A percentile compares a stretch with the other conserved stretches of the same genome.
Conservation (phyloP, 2,113 vertebrate genomes). For the Phrynosoma blainvillii region DNA sequence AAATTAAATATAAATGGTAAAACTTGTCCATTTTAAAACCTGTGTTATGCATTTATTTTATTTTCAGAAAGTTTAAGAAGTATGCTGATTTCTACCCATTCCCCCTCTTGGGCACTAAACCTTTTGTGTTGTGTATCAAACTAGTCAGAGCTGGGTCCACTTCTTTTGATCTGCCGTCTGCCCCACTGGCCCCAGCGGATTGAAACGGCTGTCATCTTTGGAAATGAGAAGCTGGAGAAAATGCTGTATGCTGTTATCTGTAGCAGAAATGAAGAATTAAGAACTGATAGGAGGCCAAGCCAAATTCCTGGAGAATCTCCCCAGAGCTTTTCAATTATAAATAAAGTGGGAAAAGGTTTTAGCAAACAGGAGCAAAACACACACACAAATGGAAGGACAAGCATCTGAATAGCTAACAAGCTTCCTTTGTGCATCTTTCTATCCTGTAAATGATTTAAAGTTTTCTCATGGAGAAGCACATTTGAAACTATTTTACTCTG, state of each 20-base stretch:
- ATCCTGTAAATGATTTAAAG: not conserved
- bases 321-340: constrained; percentile 5
- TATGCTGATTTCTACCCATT: too few relatives aligned
- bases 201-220: not conserved
- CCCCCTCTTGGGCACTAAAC: too few relatives aligned
- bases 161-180: too few relatives aligned
- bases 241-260: not conserved
- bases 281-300: too few relatives aligned
- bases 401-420: not conserved
- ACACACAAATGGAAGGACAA: not conserved
- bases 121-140: too few relatives aligned
- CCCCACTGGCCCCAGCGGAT: too few relatives aligned
- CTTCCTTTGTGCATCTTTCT: not conserved
- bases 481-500: not conserved
- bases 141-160: too few relatives aligned
- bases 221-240: not conserved
- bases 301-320: not conserved
- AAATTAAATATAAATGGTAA: too few relatives aligned
- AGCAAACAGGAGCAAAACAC: not conserved
- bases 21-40: too few relatives aligned
- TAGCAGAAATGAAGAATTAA: too few relatives aligned
- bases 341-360: not conserved
- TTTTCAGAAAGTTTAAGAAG: too few relatives aligned
- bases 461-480: not conserved
- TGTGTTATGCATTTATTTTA: too few relatives aligned